These are phyloP conservation scores for Pelodiscus sinensis DNA, from an alignment of 2,113 vertebrate genomes.

Conservation along the genomic window DNA sequence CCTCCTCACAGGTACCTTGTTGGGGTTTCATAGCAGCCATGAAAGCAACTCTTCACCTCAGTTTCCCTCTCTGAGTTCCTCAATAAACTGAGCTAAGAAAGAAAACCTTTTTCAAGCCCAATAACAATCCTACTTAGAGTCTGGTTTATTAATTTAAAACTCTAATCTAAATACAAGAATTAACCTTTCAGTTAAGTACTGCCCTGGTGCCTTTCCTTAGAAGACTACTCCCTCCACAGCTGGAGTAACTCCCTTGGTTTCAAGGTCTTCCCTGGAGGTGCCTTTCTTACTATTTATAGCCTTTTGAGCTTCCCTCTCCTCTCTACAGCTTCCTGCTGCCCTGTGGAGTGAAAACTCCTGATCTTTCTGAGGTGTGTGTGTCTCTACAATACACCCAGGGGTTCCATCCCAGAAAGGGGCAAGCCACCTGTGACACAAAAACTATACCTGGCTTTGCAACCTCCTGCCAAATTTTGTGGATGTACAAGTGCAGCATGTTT, in stretches of 20 bases:
- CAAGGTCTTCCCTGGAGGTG: not conserved
- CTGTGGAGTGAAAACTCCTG: not conserved
- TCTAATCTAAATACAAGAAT: not conserved
- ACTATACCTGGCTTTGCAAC: rapidly evolving
- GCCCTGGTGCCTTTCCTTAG: not conserved
- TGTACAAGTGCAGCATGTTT: not conserved
- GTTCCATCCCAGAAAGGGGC: not conserved
- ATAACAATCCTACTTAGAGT: not conserved
- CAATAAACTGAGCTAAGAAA: not conserved
- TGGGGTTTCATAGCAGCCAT: not conserved
- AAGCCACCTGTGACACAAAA: not conserved
- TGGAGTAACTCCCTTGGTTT: not conserved
- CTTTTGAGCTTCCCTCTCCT: not conserved
- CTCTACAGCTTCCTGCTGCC: not conserved
- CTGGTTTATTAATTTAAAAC: not conserved
- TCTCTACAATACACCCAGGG: not conserved
- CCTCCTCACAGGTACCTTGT: not conserved
- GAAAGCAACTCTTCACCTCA: not conserved
- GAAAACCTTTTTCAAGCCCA: not conserved
- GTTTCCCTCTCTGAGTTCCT: not conserved
- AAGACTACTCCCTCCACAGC: not conserved
- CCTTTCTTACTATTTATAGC: not conserved
- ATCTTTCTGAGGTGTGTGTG: not conserved
- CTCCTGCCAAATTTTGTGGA: not conserved
- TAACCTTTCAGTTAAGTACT: not conserved